A percentile compares a stretch with the other conserved stretches of the same genome.
These are phyloP conservation scores for Ariolimax columbianus DNA, from an alignment of 2,888 invertebrate species.

Conservation along the genomic window DNA sequence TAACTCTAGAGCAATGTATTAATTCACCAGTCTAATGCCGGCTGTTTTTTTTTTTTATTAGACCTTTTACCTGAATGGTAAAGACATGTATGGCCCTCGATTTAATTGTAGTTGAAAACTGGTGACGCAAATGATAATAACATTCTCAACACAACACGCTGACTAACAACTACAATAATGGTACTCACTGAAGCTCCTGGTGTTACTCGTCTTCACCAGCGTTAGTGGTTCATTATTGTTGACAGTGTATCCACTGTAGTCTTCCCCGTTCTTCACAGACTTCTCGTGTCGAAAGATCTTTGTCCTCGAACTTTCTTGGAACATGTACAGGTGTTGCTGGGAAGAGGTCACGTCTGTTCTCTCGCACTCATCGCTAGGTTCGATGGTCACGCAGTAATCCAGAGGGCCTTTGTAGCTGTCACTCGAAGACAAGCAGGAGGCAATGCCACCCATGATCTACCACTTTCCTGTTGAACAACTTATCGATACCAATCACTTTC, in stretches of 20 bases:
- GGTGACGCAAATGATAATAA: no score
- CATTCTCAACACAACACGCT: no score
- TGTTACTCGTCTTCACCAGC: no score
- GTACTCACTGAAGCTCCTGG: not conserved
- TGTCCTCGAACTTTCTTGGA: not conserved
- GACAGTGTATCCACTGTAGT: not conserved
- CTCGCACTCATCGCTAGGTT: constrained; percentile 24
- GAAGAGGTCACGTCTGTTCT: constrained; percentile 7
- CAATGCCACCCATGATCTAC: not conserved
- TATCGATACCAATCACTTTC: not conserved
- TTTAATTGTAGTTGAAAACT: no score
- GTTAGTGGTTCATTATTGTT: not conserved
- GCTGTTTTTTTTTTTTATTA: no score
- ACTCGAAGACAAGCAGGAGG: constrained; percentile 25
- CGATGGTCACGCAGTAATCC: constrained; percentile 31
- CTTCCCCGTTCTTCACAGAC: not conserved
- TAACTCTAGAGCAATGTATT: no score
- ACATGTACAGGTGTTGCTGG: not conserved
- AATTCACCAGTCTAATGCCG: no score
- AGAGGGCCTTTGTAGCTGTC: not conserved
- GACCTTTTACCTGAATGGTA: no score
- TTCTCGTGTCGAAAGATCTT: not conserved
- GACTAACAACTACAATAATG: not conserved
- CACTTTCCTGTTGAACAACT: not conserved
- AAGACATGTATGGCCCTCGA: no score